These are phyloP conservation scores for Drosophila micromelanica DNA, from an alignment of 1,140 invertebrate genomes.

Conservation along the genomic window DNA sequence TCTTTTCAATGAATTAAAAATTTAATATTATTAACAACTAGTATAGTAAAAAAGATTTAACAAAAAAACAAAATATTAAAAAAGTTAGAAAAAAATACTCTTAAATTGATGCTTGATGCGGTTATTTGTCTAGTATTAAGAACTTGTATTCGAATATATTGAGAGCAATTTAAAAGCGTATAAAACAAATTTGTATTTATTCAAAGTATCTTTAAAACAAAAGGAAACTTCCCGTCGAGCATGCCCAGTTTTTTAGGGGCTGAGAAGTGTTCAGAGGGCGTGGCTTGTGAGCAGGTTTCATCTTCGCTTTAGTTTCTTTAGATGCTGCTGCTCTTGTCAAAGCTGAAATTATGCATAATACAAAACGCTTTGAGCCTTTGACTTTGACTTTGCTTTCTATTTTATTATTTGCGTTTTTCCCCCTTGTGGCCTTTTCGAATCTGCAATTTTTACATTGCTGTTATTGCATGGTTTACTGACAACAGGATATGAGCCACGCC, in stretches of 20 bases:
- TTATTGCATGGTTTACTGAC: constrained; percentile 5
- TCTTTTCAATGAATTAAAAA: no score
- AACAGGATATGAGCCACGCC: constrained; percentile 6
- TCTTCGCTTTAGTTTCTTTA: constrained; percentile 21
- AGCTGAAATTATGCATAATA: constrained; percentile 28
- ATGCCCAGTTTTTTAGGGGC: background rate
- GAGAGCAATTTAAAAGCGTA: no score
- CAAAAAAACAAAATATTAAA: no score
- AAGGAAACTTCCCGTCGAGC: background rate
- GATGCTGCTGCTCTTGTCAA: constrained; percentile 3
- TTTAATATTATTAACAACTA: no score
- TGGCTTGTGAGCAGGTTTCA: background rate
- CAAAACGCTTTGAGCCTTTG: constrained; percentile 2
- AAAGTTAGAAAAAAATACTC: no score
- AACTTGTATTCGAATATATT: no score
- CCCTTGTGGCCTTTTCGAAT: background rate
- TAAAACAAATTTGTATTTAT: no score
- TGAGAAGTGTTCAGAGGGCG: background rate
- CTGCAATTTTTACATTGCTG: constrained; percentile 4
- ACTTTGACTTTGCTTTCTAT: background rate
- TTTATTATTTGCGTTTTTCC: background rate
- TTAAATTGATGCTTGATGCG: no score
- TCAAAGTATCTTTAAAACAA: no score
- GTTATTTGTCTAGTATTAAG: no score
- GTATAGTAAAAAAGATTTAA: no score